Conservation (phyloP, 2,888 invertebrate genomes). For the Terebella lapidaria region DNA sequence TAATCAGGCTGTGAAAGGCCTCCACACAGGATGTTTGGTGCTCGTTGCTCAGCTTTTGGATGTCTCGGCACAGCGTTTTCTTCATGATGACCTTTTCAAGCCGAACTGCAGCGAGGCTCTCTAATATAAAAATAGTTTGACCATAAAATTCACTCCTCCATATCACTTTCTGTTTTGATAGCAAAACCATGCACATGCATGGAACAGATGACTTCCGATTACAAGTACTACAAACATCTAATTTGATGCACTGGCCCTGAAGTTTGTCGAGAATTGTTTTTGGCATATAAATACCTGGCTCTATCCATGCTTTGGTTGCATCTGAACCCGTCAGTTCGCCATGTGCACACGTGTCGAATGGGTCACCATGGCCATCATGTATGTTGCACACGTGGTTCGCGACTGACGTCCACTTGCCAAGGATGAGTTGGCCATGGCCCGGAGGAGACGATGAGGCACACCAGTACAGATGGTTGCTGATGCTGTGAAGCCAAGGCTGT, state of each 20-base stretch:
- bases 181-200: too few relatives aligned
- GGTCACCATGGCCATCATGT: slow-evolving; percentile 1
- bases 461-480: neutral
- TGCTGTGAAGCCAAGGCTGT: neutral
- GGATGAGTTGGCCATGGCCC: too few relatives aligned
- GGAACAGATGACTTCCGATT: too few relatives aligned
- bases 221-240: too few relatives aligned
- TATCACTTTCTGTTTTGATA: too few relatives aligned
- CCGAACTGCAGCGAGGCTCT: neutral
- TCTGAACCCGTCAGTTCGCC: neutral
- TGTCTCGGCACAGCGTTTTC: neutral
- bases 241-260: too few relatives aligned
- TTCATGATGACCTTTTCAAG: neutral
- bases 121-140: neutral
- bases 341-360: neutral
- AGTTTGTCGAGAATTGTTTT: too few relatives aligned
- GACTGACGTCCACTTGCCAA: neutral
- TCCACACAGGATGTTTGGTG: neutral
- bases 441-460: neutral
- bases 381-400: neutral
- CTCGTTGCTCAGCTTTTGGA: neutral
- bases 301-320: neutral
- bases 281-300: neutral
- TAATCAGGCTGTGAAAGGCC: neutral
- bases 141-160: too few relatives aligned